These are phyloP conservation scores for Hoplias malabaricus DNA, from an alignment of 2,113 vertebrate genomes.

Conservation along the genomic window DNA sequence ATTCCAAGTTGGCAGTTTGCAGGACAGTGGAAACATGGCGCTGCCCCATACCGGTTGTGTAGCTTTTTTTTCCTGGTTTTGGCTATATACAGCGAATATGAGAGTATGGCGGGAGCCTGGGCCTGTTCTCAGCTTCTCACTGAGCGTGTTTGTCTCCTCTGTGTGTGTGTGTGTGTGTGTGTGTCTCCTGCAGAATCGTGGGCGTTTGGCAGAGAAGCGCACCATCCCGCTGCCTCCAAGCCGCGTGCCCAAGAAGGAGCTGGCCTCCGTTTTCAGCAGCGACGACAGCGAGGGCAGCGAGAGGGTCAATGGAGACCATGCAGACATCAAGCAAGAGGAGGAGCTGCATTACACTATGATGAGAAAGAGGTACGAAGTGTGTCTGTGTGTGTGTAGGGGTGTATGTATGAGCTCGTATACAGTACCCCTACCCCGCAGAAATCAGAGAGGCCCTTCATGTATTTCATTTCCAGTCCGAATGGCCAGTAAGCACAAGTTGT, in stretches of 20 bases:
- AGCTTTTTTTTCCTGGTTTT: constrained; percentile 7
- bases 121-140: constrained; percentile 48
- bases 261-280: constrained; percentile 83
- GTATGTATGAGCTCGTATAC: background rate
- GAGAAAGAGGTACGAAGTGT: constrained; percentile 89
- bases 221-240: constrained; percentile 85
- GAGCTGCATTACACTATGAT: constrained; percentile 89
- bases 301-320: constrained; percentile 79
- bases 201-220: constrained; percentile 95
- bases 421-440: too few relatives aligned
- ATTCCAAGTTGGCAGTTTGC: background rate
- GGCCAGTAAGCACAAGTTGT: too few relatives aligned
- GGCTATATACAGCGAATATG: constrained; percentile 2
- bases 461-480: too few relatives aligned
- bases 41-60: background rate
- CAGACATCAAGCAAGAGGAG: constrained; percentile 90
- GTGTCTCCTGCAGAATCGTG: constrained; percentile 88
- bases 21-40: background rate
- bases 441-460: too few relatives aligned
- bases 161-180: too few relatives aligned
- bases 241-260: constrained; percentile 88
- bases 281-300: constrained; percentile 88
- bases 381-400: constrained; percentile 9
- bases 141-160: constrained; percentile 35
- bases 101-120: constrained; percentile 15